Evolutionary conservation across 2,888 invertebrate genomes (phyloP).

Genomic region (Seladonia tumulorum): DNA sequence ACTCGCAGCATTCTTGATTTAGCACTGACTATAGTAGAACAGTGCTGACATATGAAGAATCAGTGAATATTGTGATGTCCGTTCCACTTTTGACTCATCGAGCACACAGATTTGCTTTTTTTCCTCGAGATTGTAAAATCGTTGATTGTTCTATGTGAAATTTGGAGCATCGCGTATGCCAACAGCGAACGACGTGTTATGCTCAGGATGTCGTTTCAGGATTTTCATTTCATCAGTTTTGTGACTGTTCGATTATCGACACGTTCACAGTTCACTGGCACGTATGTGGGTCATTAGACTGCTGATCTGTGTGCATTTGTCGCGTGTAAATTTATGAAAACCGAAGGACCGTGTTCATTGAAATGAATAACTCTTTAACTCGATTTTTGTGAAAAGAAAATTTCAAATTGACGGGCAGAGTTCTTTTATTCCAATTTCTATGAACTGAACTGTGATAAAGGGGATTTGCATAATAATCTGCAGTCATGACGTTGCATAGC

Average conservation of each 20-base stretch:
- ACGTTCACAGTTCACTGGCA: neutral
- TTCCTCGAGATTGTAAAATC: neutral
- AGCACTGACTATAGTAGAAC: neutral
- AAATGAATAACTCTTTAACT: neutral
- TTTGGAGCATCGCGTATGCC: too few species aligned
- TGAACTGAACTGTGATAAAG: neutral
- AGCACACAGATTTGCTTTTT: neutral
- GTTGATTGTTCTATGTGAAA: neutral
- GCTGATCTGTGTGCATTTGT: neutral
- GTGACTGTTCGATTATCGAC: neutral
- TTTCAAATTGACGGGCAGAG: neutral
- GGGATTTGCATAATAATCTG: neutral
- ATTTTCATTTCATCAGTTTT: neutral
- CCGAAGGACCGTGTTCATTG: neutral
- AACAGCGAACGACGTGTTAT: neutral
- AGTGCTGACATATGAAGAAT: neutral
- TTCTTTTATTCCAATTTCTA: too few species aligned
- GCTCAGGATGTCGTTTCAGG: neutral
- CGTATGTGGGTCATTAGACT: neutral
- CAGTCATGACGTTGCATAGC: neutral
- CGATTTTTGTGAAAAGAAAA: neutral
- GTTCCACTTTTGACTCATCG: neutral
- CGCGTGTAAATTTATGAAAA: neutral
- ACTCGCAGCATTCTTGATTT: neutral
- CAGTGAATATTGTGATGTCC: neutral